phyloP scores from a whole-genome alignment of 2,888 invertebrate genomes.

The Danaus chrysippus region DNA sequence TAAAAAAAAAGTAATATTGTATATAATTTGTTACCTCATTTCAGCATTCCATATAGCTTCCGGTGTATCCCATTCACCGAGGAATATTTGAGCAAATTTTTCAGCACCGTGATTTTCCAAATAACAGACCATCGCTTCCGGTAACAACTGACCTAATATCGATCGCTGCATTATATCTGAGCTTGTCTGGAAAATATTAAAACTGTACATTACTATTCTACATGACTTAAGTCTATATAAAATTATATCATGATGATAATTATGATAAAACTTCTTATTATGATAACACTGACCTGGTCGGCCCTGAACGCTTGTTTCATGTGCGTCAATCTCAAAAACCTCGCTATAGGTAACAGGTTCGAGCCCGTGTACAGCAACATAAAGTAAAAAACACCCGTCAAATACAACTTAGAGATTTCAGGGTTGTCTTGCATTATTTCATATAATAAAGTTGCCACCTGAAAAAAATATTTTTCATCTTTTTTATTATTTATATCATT shows the following conservation, averaged over 20 bases:
- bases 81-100: conserved; percentile 97
- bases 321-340: conserved; percentile 96
- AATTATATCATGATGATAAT: no score
- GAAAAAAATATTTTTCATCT: conserved; percentile 15
- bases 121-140: conserved; percentile 99
- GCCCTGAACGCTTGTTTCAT: conserved; percentile 96
- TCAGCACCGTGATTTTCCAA: conserved; percentile 98
- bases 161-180: conserved; percentile 95
- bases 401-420: conserved; percentile 94
- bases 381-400: conserved; percentile 98
- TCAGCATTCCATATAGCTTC: conserved; percentile 99
- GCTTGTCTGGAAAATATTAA: conserved; percentile 52
- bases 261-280: conserved; percentile 2
- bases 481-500: background rate
- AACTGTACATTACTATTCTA: no score
- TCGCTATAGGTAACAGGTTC: conserved; percentile 96
- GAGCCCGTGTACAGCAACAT: conserved; percentile 99
- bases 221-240: no score
- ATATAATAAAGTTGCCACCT: conserved; percentile 91
- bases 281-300: conserved; percentile 84
- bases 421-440: conserved; percentile 98
- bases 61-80: conserved; percentile 99
- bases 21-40: conserved; percentile 84
- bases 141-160: conserved; percentile 94
- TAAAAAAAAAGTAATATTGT: background rate